phyloP scores from a whole-genome alignment of 2,797 vertebrate genomes.

The Falco novaeseelandiae region DNA sequence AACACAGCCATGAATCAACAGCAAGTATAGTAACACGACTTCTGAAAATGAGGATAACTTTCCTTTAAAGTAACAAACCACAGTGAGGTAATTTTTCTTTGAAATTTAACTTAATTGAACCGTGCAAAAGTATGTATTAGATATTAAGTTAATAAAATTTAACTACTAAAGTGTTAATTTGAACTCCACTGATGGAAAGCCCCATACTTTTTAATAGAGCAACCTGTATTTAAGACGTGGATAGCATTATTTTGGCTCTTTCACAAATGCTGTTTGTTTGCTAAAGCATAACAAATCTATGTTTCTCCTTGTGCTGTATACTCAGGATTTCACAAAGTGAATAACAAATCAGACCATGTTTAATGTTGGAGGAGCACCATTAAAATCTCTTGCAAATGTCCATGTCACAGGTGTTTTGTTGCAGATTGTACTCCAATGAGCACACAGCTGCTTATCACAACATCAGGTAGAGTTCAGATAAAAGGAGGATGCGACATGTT shows the following conservation, averaged over 20 bases:
- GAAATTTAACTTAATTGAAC: background rate
- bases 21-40: background rate
- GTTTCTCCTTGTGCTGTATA: background rate
- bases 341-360: background rate
- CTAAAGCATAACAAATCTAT: slow-evolving; percentile 24
- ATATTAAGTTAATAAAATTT: background rate
- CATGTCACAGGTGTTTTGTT: slow-evolving; percentile 19
- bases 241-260: slow-evolving; percentile 19
- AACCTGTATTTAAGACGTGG: background rate
- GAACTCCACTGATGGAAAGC: background rate
- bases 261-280: slow-evolving; percentile 15
- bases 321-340: background rate
- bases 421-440: background rate
- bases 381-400: background rate
- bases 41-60: background rate
- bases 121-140: background rate
- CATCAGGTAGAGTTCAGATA: background rate
- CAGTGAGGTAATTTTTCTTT: background rate
- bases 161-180: background rate
- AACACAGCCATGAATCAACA: background rate
- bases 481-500: background rate
- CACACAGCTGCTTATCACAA: slow-evolving; percentile 2
- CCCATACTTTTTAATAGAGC: background rate
- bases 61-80: background rate
- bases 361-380: background rate